Conservation (phyloP, 1,140 invertebrate species). For the Lepidurus arcticus region DNA sequence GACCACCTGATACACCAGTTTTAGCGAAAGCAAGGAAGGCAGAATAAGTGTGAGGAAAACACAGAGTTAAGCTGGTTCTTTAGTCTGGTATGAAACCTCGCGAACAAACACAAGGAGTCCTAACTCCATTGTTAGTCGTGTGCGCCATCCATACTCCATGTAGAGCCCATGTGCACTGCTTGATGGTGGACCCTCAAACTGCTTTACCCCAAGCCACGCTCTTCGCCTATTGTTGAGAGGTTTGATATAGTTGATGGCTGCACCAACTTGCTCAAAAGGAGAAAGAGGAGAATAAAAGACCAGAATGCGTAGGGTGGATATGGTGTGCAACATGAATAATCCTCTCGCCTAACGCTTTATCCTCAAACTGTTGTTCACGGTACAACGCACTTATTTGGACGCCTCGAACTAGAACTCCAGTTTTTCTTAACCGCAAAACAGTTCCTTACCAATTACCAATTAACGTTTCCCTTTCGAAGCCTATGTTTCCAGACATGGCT, state of each 20-base stretch:
- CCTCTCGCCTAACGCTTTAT: conserved; percentile 12
- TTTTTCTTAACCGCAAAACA: too few relatives aligned
- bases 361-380: background rate
- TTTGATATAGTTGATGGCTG: conserved; percentile 22
- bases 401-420: background rate
- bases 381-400: background rate
- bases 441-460: too few relatives aligned
- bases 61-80: background rate
- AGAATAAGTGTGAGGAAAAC: background rate
- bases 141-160: background rate
- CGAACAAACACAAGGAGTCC: conserved; percentile 13
- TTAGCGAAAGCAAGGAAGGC: background rate
- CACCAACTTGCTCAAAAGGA: background rate
- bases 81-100: background rate
- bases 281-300: background rate
- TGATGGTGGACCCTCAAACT: background rate
- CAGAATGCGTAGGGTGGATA: background rate
- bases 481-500: too few relatives aligned
- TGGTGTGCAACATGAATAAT: conserved; percentile 22
- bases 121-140: conserved; percentile 11
- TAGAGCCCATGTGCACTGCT: background rate
- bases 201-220: background rate
- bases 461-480: too few relatives aligned
- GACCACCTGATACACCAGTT: background rate
- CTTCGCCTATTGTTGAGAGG: conserved; percentile 8